phyloP scores from a whole-genome alignment of 2,888 invertebrate genomes.

The Erebia ligea region DNA sequence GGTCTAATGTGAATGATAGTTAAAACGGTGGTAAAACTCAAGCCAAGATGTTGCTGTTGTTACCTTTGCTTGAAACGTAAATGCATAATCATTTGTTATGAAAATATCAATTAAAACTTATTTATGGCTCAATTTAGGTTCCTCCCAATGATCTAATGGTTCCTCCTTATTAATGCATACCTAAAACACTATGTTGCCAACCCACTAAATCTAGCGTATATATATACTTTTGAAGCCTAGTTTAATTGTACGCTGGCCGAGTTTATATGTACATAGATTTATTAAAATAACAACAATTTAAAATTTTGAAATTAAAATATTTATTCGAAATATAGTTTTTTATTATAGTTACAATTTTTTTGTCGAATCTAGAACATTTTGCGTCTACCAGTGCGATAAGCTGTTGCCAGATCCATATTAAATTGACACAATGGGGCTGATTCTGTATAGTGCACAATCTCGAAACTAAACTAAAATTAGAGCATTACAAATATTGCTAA shows the following conservation, averaged over 20 bases:
- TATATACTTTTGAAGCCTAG: constrained; percentile 1
- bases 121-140: constrained; percentile 5
- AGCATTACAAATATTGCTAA: too few relatives aligned
- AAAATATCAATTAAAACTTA: constrained; percentile 14
- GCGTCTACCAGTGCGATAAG: neutral
- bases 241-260: neutral
- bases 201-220: constrained; percentile 3
- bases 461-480: too few relatives aligned
- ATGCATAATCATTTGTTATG: constrained; percentile 5
- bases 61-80: constrained; percentile 1
- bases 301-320: neutral
- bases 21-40: neutral
- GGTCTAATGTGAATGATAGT: too few relatives aligned
- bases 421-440: too few relatives aligned
- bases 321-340: too few relatives aligned
- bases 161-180: neutral
- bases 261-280: neutral
- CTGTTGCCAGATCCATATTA: neutral
- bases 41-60: neutral
- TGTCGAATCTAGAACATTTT: constrained; percentile 5
- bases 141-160: neutral
- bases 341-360: too few relatives aligned
- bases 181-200: constrained; percentile 10
- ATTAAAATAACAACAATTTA: neutral
- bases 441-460: too few relatives aligned